Percentiles rank a stretch among this genome's conserved stretches.
Conservation (phyloP, 2,797 vertebrate species). For the Epinephelus awoara region DNA sequence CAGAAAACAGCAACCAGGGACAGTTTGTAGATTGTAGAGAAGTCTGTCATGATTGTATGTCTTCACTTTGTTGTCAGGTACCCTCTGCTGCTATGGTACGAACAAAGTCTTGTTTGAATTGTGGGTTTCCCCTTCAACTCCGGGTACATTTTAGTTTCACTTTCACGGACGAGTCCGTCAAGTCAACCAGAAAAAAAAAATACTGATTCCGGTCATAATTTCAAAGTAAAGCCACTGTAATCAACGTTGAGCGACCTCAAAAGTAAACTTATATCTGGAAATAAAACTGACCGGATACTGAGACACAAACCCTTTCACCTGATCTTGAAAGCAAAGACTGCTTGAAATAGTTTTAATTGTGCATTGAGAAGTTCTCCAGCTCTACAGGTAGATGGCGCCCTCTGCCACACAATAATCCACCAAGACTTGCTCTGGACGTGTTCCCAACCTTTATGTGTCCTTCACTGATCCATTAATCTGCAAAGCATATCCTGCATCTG, state of each 20-base stretch:
- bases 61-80: accelerated
- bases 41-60: conserved; percentile 53
- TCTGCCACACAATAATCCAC: neutral
- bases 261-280: neutral
- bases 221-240: conserved; percentile 1
- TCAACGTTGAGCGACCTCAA: too few species aligned
- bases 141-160: conserved; percentile 58
- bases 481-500: too few species aligned
- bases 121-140: conserved; percentile 47
- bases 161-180: conserved; percentile 31
- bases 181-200: accelerated
- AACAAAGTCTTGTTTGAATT: neutral
- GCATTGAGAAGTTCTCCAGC: accelerated
- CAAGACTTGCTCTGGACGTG: neutral
- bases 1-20: conserved; percentile 57
- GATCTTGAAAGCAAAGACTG: accelerated
- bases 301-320: accelerated
- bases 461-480: neutral
- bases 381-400: conserved; percentile 39
- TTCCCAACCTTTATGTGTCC: accelerated
- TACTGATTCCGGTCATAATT: neutral
- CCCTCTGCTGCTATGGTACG: accelerated
- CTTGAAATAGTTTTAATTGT: neutral
- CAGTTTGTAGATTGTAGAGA: conserved; percentile 73
- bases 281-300: neutral